Evolutionary conservation across 2,797 vertebrate genomes (phyloP).

Genomic region (Euthynnus affinis): DNA sequence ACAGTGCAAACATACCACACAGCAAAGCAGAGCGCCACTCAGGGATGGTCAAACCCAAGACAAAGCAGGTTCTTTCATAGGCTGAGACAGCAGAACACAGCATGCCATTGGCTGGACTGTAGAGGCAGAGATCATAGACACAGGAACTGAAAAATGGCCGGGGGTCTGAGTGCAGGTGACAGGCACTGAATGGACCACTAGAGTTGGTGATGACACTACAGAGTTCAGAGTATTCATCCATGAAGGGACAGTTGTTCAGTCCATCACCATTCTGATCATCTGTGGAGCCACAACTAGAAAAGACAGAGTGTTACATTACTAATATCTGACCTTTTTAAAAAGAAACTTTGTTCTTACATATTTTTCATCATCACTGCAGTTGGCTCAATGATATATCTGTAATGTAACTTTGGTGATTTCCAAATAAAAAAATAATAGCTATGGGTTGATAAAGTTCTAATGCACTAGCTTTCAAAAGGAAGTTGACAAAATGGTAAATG

Average conservation of each 20-base stretch:
- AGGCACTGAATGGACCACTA: conserved; percentile 76
- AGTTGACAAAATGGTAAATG: too few species aligned
- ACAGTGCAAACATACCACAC: conserved; percentile 55
- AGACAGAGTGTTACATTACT: not conserved
- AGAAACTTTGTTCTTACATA: too few species aligned
- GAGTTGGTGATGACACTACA: conserved; percentile 78
- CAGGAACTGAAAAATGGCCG: conserved; percentile 74
- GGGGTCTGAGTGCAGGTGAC: conserved; percentile 72
- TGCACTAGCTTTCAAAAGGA: too few species aligned
- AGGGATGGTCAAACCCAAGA: conserved; percentile 51
- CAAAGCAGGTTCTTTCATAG: conserved; percentile 74
- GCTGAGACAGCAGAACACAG: conserved; percentile 77
- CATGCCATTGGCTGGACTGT: conserved; percentile 72
- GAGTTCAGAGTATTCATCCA: conserved; percentile 68
- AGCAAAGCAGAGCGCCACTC: conserved; percentile 67
- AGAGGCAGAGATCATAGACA: conserved; percentile 82
- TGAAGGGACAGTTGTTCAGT: conserved; percentile 46
- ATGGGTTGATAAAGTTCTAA: too few species aligned
- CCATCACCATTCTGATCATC: conserved; percentile 5
- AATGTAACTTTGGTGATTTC: too few species aligned
- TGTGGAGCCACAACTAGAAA: conserved; percentile 69
- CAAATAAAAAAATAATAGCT: too few species aligned
- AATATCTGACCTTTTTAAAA: not conserved
- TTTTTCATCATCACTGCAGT: too few species aligned
- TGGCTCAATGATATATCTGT: too few species aligned